A percentile compares a stretch with the other conserved stretches of the same genome.
Conservation (phyloP, 2,113 vertebrate species). For the Zosterops pallidus region DNA sequence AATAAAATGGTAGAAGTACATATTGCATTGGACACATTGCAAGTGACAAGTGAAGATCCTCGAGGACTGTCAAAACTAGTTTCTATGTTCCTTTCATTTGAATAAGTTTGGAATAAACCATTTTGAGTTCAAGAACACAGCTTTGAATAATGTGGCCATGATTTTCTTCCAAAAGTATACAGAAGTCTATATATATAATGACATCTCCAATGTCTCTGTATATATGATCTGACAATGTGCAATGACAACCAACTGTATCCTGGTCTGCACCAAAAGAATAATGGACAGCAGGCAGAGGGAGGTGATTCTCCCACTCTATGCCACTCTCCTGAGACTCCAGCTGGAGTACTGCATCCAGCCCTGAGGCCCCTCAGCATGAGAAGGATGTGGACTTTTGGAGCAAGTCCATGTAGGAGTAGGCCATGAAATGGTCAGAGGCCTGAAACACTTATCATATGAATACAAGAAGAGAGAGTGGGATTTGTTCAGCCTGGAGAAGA, state of each 20-base stretch:
- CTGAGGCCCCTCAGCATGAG: too few species aligned
- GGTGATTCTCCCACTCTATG: not conserved
- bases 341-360: not conserved
- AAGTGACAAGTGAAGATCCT: not conserved
- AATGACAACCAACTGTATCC: not conserved
- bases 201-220: not conserved
- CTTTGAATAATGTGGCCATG: not conserved
- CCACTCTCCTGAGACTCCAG: not conserved
- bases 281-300: not conserved
- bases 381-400: rapidly evolving
- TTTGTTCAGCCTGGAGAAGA: not conserved
- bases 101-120: not conserved
- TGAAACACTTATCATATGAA: not conserved
- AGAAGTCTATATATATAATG: not conserved
- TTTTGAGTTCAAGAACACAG: not conserved
- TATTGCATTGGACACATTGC: not conserved
- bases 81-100: not conserved
- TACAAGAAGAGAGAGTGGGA: not conserved
- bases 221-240: not conserved
- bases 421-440: not conserved
- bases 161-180: not conserved
- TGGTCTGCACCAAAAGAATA: not conserved
- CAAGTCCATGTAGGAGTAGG: not conserved
- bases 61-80: not conserved
- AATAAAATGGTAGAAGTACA: not conserved